phyloP scores from a whole-genome alignment of 2,888 invertebrate species.

The Troglohyphantes excavatus region DNA sequence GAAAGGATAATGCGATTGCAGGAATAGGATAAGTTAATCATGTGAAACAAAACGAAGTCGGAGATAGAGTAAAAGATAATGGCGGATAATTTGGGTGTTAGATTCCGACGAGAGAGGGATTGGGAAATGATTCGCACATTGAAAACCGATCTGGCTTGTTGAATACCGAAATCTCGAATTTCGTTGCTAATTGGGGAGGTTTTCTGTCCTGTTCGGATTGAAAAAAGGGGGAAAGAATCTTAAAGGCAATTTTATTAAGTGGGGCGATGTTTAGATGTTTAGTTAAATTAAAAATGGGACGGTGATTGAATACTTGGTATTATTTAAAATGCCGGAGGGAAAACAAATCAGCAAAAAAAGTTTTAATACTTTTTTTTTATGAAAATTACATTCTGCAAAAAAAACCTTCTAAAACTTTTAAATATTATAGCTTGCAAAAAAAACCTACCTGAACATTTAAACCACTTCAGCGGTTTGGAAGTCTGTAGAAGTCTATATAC shows the following conservation, averaged over 20 bases:
- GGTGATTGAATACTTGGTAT: too few relatives aligned
- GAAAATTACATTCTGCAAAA: too few relatives aligned
- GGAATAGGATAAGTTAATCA: slow-evolving; percentile 22
- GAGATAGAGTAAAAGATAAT: slow-evolving; percentile 24
- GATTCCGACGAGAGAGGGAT: neutral
- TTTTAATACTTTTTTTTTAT: too few relatives aligned
- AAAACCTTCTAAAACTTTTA: too few relatives aligned
- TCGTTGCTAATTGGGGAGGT: slow-evolving; percentile 7
- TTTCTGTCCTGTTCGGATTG: neutral
- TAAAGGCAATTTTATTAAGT: neutral
- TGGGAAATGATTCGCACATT: neutral
- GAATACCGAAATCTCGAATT: neutral
- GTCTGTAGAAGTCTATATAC: too few relatives aligned
- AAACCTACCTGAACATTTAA: too few relatives aligned
- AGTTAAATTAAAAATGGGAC: too few relatives aligned
- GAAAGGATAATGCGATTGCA: slow-evolving; percentile 38
- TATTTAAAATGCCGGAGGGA: too few relatives aligned
- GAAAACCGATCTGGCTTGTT: neutral
- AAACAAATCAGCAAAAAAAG: too few relatives aligned
- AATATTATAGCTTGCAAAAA: too few relatives aligned
- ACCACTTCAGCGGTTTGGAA: too few relatives aligned
- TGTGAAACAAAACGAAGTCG: slow-evolving; percentile 14
- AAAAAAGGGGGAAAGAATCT: neutral
- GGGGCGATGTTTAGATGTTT: too few relatives aligned
- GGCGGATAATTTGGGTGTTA: slow-evolving; percentile 32